A percentile compares a stretch with the other conserved stretches of the same genome.
Conservation (phyloP, 2,888 invertebrate genomes). For the Parnassius smintheus region DNA sequence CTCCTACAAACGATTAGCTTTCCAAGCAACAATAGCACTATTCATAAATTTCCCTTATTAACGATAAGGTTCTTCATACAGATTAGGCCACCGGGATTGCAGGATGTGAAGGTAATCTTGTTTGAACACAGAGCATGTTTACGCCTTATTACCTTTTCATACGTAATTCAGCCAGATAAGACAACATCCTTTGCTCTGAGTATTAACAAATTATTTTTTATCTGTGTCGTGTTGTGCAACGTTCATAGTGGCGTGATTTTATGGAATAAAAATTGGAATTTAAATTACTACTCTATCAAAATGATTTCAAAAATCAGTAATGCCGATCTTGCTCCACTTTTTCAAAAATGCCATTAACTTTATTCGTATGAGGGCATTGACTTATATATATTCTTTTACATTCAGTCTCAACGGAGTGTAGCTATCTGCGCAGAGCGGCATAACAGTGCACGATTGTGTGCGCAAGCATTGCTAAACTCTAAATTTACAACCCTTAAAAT, state of each 20-base stretch:
- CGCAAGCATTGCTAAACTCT: too few relatives aligned
- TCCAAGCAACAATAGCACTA: slow-evolving; percentile 46
- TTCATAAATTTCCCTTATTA: slow-evolving; percentile 70
- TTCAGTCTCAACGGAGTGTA: too few relatives aligned
- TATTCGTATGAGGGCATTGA: too few relatives aligned
- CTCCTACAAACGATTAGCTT: slow-evolving; percentile 45
- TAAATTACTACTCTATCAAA: too few relatives aligned
- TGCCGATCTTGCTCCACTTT: too few relatives aligned
- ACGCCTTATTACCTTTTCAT: slow-evolving; percentile 50
- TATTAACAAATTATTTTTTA: slow-evolving; percentile 25
- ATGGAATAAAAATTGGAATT: neutral
- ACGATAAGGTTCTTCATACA: slow-evolving; percentile 57
- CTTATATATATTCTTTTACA: too few relatives aligned
- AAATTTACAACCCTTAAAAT: too few relatives aligned
- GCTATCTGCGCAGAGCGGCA: too few relatives aligned
- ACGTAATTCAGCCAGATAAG: slow-evolving; percentile 35
- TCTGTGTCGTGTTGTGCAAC: slow-evolving; percentile 21
- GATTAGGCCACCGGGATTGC: slow-evolving; percentile 75
- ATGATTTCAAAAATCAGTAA: too few relatives aligned
- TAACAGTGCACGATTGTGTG: too few relatives aligned
- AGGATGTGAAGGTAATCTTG: slow-evolving; percentile 76
- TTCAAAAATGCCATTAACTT: too few relatives aligned
- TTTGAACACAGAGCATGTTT: slow-evolving; percentile 56
- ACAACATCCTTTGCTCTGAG: slow-evolving; percentile 22
- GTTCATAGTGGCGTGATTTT: neutral